Base-by-base conservation (phyloP, 2,113 vertebrate genomes). In the Proteles cristata region DNA sequence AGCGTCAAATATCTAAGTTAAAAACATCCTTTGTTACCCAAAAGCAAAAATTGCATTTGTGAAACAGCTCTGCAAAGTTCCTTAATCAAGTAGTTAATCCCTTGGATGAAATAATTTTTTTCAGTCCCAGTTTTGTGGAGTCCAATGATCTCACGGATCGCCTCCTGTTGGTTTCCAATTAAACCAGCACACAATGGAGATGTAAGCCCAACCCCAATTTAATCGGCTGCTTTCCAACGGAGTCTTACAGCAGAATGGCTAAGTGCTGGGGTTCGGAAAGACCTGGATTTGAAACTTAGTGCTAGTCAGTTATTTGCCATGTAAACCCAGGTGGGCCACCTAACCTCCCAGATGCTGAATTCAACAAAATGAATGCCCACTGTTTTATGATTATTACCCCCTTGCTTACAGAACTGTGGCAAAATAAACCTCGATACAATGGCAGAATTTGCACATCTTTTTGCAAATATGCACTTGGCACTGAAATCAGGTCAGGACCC, bases 21-120 rank as follows among this genome's bases (percentile, higher is more conserved):
- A 91, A 91, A 68, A 26, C 19, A 53, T 6, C 3, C 35, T 33
- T 83, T 95, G 93, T 86, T 95, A 74, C 14, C 39, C 83, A 55
- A 86, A 82, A 89, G 23, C 61, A 92, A 86, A 35, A 73, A 86
- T 69, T 94, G 53, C n/a, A 80, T 77, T 82, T 76, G 71, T 82
- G 31, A 94, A 89, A 84, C 26, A 33, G 14, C 92, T 93, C 39
- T 50, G 4, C 14, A 83, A 79, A 39, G 17, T 82, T 81, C 65
- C 53, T 92, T 90, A 65, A 92, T 69, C 25, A 84, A 28, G 31
- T 80, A 94, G 91, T 95, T 88, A 93, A 94, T 84, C 55, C 65
- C 21, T 85, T 83, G 6, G 58, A 77, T 85, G 88, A 85, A 96
- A 45, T 89, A 55, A 74, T 61, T 82, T 79, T 63, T 95, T 76